Evolutionary conservation across 1,140 invertebrate species (phyloP).

Genomic region (Drosophila kanapiae): DNA sequence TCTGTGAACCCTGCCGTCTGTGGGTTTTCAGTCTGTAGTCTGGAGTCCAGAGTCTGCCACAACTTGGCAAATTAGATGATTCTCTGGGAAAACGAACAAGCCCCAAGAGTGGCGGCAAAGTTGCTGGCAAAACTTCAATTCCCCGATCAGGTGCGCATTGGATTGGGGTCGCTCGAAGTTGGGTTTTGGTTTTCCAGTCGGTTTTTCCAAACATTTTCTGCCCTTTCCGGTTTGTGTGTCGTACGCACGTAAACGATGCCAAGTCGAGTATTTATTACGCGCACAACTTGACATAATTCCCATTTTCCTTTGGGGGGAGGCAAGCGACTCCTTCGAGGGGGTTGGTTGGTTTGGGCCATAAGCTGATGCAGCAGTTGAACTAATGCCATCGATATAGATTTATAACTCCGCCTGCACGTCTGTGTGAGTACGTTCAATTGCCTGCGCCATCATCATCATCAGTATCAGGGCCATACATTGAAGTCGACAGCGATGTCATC

Average conservation of each 20-base stretch:
- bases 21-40: slow-evolving; percentile 5
- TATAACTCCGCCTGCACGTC: slow-evolving; percentile 59
- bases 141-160: slow-evolving; percentile 46
- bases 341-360: slow-evolving; percentile 15
- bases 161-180: not conserved
- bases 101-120: slow-evolving; percentile 67
- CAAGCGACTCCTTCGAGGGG: slow-evolving; percentile 6
- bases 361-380: slow-evolving; percentile 64
- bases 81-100: slow-evolving; percentile 53
- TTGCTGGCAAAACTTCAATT: slow-evolving; percentile 54
- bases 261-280: slow-evolving; percentile 78
- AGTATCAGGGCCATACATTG: slow-evolving; percentile 36
- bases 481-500: slow-evolving; percentile 25
- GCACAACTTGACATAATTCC: slow-evolving; percentile 81
- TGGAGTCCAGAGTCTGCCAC: not conserved
- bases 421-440: slow-evolving; percentile 67
- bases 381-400: slow-evolving; percentile 75
- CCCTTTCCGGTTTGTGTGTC: slow-evolving; percentile 33
- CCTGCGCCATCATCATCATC: slow-evolving; percentile 35
- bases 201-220: slow-evolving; percentile 16
- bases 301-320: slow-evolving; percentile 51
- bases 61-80: slow-evolving; percentile 68
- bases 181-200: slow-evolving; percentile 2
- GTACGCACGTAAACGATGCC: slow-evolving; percentile 79
- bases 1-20: slow-evolving; percentile 29